phyloP scores from a whole-genome alignment of 2,888 invertebrate genomes.

The Tenodera sinensis region DNA sequence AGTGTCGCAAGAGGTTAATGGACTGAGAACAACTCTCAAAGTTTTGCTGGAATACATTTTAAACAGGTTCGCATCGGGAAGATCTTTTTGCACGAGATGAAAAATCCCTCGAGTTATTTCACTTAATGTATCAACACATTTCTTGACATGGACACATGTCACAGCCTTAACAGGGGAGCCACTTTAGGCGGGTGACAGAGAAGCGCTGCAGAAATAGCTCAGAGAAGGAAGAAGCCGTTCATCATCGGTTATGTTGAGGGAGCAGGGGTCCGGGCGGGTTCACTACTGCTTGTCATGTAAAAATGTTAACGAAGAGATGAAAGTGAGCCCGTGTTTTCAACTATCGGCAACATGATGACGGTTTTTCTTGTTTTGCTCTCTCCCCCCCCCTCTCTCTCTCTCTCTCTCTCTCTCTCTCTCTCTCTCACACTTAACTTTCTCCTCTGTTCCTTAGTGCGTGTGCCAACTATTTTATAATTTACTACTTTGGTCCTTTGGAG shows the following conservation, averaged over 20 bases:
- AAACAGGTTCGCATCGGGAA: background rate
- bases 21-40: background rate
- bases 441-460: background rate
- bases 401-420: background rate
- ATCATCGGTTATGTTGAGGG: conserved; percentile 5
- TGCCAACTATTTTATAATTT: background rate
- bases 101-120: background rate
- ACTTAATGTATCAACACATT: background rate
- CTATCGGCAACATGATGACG: background rate
- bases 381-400: background rate
- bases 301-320: conserved; percentile 23
- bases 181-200: background rate
- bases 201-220: conserved; percentile 1
- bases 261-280: background rate
- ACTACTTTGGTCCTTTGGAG: background rate
- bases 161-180: background rate
- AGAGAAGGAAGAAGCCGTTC: background rate
- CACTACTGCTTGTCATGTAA: conserved; percentile 10
- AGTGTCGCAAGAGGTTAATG: background rate
- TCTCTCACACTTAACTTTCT: background rate
- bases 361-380: background rate
- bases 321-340: conserved; percentile 7
- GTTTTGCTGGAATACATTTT: background rate
- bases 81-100: background rate
- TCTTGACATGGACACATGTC: background rate